Evolutionary conservation across 2,888 invertebrate species (phyloP), one percentile per base, ranked within the genome.

Genomic region (Drosophila neonasuta): DNA sequence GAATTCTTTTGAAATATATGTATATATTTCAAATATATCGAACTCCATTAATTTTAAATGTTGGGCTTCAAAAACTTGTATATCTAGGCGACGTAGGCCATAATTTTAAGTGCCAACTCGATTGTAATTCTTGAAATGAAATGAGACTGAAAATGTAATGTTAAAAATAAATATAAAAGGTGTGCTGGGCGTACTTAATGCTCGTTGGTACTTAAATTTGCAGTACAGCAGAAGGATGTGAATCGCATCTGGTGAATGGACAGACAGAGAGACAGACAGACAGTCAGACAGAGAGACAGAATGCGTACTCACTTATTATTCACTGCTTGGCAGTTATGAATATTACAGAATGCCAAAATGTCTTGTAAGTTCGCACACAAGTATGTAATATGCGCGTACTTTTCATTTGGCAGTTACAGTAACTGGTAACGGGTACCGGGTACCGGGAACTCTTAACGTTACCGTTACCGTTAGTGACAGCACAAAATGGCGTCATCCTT

Each of bases 301-400:
- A 39, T 46, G 29, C 49, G 39, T 20, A 61, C 64, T 74, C 59
- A 62, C 59, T 74, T 78, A 77, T 77, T 74, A 41, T 41, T 41
- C 74, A 68, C 60, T 60, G 71, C 57, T 15, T 60, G 77, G 71
- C 72, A 79, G 77, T 82, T 80, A 80, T 80, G 82, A 85, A 82
- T 80, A 85, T 82, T 82, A 57, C 82, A 79, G 80, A 80, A 80
- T 77, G 74, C 77, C 85, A 74, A 77, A 84, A 80, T 80, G 73
- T 85, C 80, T 82, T 80, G 80, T 73, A 77, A 85, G 77, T 80
- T 78, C 51, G 64, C 81, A 79, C 81, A 79, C 77, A 76, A 71
- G 81, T 81, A 81, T 80, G 79, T 81, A 80, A 84, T 80, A 71
- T 74, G 75, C 73, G 73, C 73, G 57, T 73, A 61, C 81, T 79